Base-by-base conservation (phyloP, 1,140 invertebrate species). In the Lutraria rhynchaena region DNA sequence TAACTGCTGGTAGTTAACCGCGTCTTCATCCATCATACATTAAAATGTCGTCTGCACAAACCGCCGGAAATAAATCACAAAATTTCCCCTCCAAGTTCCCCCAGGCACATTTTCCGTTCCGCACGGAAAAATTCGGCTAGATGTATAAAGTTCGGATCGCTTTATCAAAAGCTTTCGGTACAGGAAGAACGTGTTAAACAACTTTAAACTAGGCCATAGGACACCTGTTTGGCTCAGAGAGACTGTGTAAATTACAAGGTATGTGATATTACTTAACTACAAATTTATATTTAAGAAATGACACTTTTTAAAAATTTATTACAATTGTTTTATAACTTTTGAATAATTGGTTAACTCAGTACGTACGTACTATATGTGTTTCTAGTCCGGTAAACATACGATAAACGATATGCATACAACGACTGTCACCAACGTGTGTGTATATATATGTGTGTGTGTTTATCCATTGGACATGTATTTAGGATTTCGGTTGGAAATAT, bases 51-150 rank as follows among this genome's bases (percentile, higher is more conserved):
- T 65, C 61, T 65, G 61, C 61, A 31, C 22, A 11, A n/a, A 29
- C 29, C 41, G 15, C 61, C 61, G 61, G 61, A 57, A 71, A 71
- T 60, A 75, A 63, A 75, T 61, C 55, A 75, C 17, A 0, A n/a
- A 71, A 71, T 49, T 69, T 53, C 46, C 71, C 53, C 57, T 24
- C 15, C 46, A 19, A 27, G 31, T 33, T 44, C 57, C 57, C 71
- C 33, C 35, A 22, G 53, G 53, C 53, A 29, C 13, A 11, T 44
- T 74, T 74, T 74, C 71, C 71, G 71, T 74, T 74, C 71, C 71
- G 71, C 71, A 58, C 71, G 71, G 71, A 60, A 74, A 74, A 55
- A 27, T 41, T 60, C 71, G 57, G 33, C 57, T 37, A 13, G 35
- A 46, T 65, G 41, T 46, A n/a, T 65, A 44, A 65, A 65, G 33